Evolutionary conservation across 1,140 invertebrate species (phyloP), one percentile per base, ranked within the genome.

Genomic region (Lineus longissimus): DNA sequence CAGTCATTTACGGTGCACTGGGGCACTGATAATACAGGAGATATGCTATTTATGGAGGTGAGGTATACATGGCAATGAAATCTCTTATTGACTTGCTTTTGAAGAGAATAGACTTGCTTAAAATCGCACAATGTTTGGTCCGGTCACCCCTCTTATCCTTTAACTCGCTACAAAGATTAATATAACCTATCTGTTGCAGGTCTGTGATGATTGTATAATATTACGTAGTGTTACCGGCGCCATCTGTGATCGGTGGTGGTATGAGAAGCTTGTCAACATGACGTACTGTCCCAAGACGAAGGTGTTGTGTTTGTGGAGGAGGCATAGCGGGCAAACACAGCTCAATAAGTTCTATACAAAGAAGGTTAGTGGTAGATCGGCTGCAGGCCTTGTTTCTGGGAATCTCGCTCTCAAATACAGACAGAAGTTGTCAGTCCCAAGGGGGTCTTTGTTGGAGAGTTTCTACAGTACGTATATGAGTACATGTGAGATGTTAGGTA

Each of bases 271-370:
- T 25, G 95, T 99, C 13, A 99, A 99, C 77, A 98, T 99, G 94
- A 98, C 96, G 0, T 99, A 96, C 80, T 96, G 95, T 72, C 97
- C 97, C 0, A 98, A 98, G 84, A 98, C 81, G 1, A 74, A 74
- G 61, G 91, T 98, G 17, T 84, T 99, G 55, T 99, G 96, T 83
- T 85, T 99, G 47, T 99, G 96, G 94, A 70, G 83, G 43, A 79
- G 83, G 65, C 73, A 79, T 61, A 80, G 82, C 19, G 83, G 84
- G 59, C 81, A 84, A 66, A 83, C 84, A 0, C 91, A 98, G 75
- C 86, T 99, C 59, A 94, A 98, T 81, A 98, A 99, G 85, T 99
- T 98, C 84, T 97, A 98, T 78, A 98, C 97, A 0, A 94, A 95
- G 82, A 99, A 98, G 88, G 95, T 97, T 79, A 77, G 73, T 63